A percentile compares a stretch with the other conserved stretches of the same genome.
Conservation (phyloP, 30 jellyfish, hydroid and myxozoan genomes). For the Aurelia sp. region DNA sequence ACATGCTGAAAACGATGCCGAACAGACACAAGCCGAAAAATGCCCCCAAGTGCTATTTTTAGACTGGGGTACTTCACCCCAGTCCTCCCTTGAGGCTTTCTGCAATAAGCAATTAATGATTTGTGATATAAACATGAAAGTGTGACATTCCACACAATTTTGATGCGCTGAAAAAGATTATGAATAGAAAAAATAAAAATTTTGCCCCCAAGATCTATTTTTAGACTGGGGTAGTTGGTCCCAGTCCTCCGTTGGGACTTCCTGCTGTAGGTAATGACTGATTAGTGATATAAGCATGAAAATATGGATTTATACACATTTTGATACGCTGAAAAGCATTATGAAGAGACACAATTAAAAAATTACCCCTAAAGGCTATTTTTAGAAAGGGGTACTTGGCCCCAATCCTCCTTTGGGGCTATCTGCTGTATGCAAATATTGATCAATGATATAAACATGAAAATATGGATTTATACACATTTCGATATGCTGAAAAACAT, state of each 20-base stretch:
- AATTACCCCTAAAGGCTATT: background rate
- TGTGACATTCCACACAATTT: background rate
- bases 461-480: background rate
- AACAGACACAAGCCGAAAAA: too few relatives aligned
- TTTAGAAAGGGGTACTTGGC: too few relatives aligned
- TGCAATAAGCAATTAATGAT: background rate
- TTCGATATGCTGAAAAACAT: background rate
- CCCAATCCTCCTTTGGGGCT: background rate
- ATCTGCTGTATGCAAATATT: background rate
- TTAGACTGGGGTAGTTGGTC: conserved; percentile 16
- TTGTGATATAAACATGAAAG: background rate
- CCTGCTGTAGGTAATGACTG: background rate
- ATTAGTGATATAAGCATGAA: background rate
- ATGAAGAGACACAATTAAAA: background rate
- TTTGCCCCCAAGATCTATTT: conserved; percentile 1
- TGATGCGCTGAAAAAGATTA: background rate
- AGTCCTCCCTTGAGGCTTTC: background rate
- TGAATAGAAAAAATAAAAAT: background rate
- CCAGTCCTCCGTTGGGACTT: background rate
- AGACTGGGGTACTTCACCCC: background rate
- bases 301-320: background rate
- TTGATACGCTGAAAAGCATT: background rate
- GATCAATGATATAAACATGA: background rate
- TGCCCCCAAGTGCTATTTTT: too few relatives aligned
- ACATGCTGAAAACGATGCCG: background rate